Evolutionary conservation across 64 coral and sea anemone genomes (phyloP).

Genomic region (Montipora cactus): DNA sequence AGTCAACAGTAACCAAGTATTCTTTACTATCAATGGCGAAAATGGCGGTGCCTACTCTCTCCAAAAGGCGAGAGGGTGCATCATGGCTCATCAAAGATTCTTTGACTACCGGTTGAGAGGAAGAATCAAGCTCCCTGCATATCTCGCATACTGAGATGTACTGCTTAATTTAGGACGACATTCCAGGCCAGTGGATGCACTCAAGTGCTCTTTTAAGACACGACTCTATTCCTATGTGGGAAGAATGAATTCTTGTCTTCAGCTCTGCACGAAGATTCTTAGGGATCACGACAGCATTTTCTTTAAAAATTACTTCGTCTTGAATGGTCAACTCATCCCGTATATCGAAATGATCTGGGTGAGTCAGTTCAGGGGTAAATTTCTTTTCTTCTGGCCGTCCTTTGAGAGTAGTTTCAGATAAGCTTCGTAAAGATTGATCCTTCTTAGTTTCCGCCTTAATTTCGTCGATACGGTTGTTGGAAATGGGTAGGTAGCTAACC

Average conservation of each 20-base stretch:
- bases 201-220: neutral
- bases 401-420: neutral
- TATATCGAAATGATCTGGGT: neutral
- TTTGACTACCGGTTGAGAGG: neutral
- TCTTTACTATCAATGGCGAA: slow-evolving; percentile 19
- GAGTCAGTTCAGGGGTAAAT: neutral
- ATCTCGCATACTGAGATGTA: slow-evolving; percentile 4
- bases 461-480: neutral
- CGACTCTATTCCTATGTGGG: neutral
- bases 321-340: slow-evolving; percentile 2
- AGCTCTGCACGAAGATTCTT: neutral
- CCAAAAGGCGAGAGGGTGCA: slow-evolving; percentile 11
- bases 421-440: neutral
- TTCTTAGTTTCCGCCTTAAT: neutral
- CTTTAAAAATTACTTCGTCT: slow-evolving; percentile 1
- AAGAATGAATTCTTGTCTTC: neutral
- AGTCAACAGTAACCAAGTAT: slow-evolving; percentile 35
- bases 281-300: neutral
- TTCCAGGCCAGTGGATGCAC: neutral
- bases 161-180: slow-evolving; percentile 4
- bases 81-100: slow-evolving; percentile 46
- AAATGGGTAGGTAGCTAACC: neutral
- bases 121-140: slow-evolving; percentile 28
- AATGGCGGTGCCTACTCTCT: slow-evolving; percentile 29
- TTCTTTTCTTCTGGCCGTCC: slow-evolving; percentile 2